A percentile compares a stretch with the other conserved stretches of the same genome.
phyloP scores from a whole-genome alignment of 2,888 invertebrate genomes.

The Pyralis farinalis region DNA sequence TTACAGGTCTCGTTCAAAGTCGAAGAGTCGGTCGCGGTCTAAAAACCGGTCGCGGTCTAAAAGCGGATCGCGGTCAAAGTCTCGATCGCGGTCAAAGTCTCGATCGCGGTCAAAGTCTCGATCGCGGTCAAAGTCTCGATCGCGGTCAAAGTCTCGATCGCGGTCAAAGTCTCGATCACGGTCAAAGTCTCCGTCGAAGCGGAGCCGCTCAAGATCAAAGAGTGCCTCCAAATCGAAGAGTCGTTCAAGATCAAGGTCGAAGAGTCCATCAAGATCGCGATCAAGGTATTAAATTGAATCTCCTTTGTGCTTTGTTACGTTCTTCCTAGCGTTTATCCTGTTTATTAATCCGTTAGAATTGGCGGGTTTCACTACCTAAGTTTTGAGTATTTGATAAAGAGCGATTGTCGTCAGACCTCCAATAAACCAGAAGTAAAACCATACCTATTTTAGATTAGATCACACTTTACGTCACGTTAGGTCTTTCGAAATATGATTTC shows the following conservation, averaged over 20 bases:
- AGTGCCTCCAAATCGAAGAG: constrained; percentile 53
- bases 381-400: no score
- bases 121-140: constrained; percentile 49
- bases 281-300: constrained; percentile 30
- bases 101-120: constrained; percentile 46
- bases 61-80: constrained; percentile 53
- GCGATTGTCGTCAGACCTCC: no score
- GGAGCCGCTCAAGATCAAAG: constrained; percentile 38
- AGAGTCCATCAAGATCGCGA: constrained; percentile 15
- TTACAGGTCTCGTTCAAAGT: constrained; percentile 32
- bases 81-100: constrained; percentile 40
- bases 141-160: constrained; percentile 53
- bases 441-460: no score
- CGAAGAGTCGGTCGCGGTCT: constrained; percentile 46
- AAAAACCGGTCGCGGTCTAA: constrained; percentile 33
- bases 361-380: no score
- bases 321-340: no score
- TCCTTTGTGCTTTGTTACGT: no score
- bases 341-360: no score
- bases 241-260: constrained; percentile 42
- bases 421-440: no score
- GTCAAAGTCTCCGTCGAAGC: constrained; percentile 42
- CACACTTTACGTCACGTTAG: no score
- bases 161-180: constrained; percentile 54
- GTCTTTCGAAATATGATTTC: no score